A percentile compares a stretch with the other conserved stretches of the same genome.
Evolutionary conservation across 1,140 invertebrate species (phyloP).

Genomic region (Riptortus pedestris): DNA sequence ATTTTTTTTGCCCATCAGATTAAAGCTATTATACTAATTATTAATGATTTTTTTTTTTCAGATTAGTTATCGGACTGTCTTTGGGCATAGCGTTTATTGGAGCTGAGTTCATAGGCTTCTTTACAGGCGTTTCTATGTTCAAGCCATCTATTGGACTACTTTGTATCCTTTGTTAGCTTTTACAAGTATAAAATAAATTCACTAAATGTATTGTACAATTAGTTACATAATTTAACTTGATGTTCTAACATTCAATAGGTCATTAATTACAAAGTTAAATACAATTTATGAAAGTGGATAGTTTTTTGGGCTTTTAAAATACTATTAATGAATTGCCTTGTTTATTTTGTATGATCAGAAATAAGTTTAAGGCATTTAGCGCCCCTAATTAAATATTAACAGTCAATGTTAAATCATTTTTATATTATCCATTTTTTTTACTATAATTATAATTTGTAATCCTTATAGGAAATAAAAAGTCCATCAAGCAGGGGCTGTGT

Average conservation of each 20-base stretch:
- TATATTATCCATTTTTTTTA: too few relatives aligned
- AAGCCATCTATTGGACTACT: conserved; percentile 21
- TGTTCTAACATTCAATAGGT: conserved; percentile 1
- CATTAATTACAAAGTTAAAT: background rate
- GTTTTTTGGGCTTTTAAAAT: background rate
- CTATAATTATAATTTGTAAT: too few relatives aligned
- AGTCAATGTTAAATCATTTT: background rate
- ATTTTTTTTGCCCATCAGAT: too few relatives aligned
- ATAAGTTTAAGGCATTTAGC: background rate
- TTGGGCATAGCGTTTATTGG: conserved; percentile 22
- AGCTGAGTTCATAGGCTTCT: conserved; percentile 26
- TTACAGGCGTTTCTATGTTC: conserved; percentile 27
- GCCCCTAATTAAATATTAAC: background rate
- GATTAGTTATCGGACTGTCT: conserved; percentile 24
- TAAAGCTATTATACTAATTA: background rate
- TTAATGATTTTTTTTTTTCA: conserved; percentile 9
- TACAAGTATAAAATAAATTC: background rate
- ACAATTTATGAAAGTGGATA: background rate
- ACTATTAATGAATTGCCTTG: too few relatives aligned
- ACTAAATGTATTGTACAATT: background rate
- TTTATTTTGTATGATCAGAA: background rate
- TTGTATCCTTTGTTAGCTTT: conserved; percentile 25
- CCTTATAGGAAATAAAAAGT: too few relatives aligned
- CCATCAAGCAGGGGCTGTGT: too few relatives aligned
- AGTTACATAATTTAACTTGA: background rate